Evolutionary conservation across 2,888 invertebrate species (phyloP).

Genomic region (Apamea anceps): DNA sequence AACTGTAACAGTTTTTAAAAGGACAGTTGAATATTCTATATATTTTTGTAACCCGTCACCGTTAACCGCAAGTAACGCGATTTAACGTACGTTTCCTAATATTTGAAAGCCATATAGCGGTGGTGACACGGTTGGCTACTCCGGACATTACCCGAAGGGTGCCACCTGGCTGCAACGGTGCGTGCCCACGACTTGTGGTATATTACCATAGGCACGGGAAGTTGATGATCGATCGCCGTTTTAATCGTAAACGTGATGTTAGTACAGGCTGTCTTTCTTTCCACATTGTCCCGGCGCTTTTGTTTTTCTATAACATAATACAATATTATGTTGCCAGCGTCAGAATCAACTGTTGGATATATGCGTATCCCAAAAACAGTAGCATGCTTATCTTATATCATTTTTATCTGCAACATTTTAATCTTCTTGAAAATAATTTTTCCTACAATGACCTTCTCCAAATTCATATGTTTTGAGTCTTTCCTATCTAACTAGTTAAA

Average conservation of each 20-base stretch:
- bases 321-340: not conserved
- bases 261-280: slow-evolving; percentile 33
- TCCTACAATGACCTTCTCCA: not conserved
- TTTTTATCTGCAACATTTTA: not conserved
- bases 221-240: slow-evolving; percentile 64
- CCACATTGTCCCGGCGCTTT: slow-evolving; percentile 27
- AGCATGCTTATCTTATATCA: not conserved
- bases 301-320: slow-evolving; percentile 11
- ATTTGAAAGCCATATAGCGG: slow-evolving; percentile 81
- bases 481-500: not conserved
- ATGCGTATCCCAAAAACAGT: not conserved
- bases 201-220: slow-evolving; percentile 65
- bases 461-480: not conserved
- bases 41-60: slow-evolving; percentile 18
- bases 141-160: slow-evolving; percentile 73
- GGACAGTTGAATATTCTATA: not conserved
- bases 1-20: not conserved
- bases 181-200: slow-evolving; percentile 72
- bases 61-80: slow-evolving; percentile 58
- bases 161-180: slow-evolving; percentile 73
- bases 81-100: slow-evolving; percentile 68
- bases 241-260: slow-evolving; percentile 57
- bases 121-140: slow-evolving; percentile 77
- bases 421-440: not conserved
- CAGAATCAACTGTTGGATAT: not conserved